These are phyloP conservation scores for Drosophila acutilabella DNA, from an alignment of 2,888 invertebrate genomes.

Conservation along the genomic window DNA sequence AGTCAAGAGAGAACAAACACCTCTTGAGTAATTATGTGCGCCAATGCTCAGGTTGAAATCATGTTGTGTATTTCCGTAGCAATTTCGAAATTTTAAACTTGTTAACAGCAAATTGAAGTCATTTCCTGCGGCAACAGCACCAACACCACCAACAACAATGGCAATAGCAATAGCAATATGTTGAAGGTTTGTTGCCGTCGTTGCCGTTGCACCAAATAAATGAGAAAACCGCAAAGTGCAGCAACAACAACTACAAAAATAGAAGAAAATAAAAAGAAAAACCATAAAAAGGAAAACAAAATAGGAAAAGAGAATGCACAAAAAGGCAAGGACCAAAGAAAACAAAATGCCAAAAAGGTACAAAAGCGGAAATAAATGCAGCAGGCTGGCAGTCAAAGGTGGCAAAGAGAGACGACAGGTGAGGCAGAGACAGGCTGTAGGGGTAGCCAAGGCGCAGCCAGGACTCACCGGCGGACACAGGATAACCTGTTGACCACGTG, in stretches of 20 bases:
- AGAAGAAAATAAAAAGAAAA: slow-evolving; percentile 16
- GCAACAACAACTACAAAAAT: slow-evolving; percentile 17
- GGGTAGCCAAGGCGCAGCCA: slow-evolving; percentile 38
- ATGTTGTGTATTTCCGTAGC: slow-evolving; percentile 80
- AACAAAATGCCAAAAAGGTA: slow-evolving; percentile 79
- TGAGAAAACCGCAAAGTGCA: slow-evolving; percentile 76
- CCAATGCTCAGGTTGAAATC: slow-evolving; percentile 74
- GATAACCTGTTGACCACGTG: slow-evolving; percentile 80
- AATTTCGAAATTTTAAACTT: slow-evolving; percentile 81
- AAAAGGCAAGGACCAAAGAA: slow-evolving; percentile 61
- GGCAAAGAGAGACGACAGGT: neutral
- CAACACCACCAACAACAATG: slow-evolving; percentile 29
- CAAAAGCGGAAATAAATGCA: slow-evolving; percentile 79
- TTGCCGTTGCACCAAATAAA: slow-evolving; percentile 65
- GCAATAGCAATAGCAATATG: slow-evolving; percentile 60
- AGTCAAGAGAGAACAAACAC: slow-evolving; percentile 32
- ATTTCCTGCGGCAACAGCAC: slow-evolving; percentile 72
- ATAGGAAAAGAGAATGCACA: slow-evolving; percentile 32
- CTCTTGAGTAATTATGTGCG: slow-evolving; percentile 76
- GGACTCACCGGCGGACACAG: slow-evolving; percentile 59
- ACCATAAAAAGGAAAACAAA: neutral
- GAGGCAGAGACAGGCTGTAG: neutral
- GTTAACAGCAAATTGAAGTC: slow-evolving; percentile 82
- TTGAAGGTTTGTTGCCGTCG: slow-evolving; percentile 32
- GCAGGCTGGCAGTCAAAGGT: slow-evolving; percentile 48